phyloP scores from a whole-genome alignment of 2,888 invertebrate genomes.

The Hirtodrosophila duncani region DNA sequence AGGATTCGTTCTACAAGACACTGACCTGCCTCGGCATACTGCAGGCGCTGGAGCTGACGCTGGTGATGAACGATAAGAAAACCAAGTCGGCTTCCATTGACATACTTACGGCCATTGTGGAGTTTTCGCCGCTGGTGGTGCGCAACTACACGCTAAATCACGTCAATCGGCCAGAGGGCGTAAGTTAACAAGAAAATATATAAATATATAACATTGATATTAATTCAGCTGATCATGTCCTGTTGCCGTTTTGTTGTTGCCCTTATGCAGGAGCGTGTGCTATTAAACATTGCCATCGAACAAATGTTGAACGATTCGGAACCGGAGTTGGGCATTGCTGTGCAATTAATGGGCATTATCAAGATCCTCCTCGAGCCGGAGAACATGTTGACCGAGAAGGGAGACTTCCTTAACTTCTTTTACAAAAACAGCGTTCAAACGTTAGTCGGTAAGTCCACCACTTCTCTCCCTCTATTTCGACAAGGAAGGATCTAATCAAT shows the following conservation, averaged over 20 bases:
- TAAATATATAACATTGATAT: neutral
- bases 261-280: constrained; percentile 88
- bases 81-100: constrained; percentile 99
- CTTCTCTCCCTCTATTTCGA: neutral
- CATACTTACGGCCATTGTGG: constrained; percentile 98
- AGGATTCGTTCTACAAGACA: constrained; percentile 98
- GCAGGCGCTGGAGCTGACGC: constrained; percentile 92
- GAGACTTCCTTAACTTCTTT: constrained; percentile 98
- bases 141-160: constrained; percentile 98
- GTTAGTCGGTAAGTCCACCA: constrained; percentile 85
- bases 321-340: constrained; percentile 97
- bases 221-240: neutral
- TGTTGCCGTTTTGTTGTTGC: too few relatives aligned
- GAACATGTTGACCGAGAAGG: constrained; percentile 98
- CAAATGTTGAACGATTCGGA: constrained; percentile 98
- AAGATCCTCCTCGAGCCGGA: constrained; percentile 97
- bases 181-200: constrained; percentile 76
- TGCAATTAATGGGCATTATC: constrained; percentile 96
- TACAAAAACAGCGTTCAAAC: constrained; percentile 99
- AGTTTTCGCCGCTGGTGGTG: constrained; percentile 98
- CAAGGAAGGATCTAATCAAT: neutral
- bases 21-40: constrained; percentile 92
- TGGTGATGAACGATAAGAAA: constrained; percentile 93
- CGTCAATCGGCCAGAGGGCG: constrained; percentile 90
- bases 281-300: constrained; percentile 97